A percentile compares a stretch with the other conserved stretches of the same genome.
Evolutionary conservation across 2,888 invertebrate genomes (phyloP).

Genomic region (Dexiosoma caninum): DNA sequence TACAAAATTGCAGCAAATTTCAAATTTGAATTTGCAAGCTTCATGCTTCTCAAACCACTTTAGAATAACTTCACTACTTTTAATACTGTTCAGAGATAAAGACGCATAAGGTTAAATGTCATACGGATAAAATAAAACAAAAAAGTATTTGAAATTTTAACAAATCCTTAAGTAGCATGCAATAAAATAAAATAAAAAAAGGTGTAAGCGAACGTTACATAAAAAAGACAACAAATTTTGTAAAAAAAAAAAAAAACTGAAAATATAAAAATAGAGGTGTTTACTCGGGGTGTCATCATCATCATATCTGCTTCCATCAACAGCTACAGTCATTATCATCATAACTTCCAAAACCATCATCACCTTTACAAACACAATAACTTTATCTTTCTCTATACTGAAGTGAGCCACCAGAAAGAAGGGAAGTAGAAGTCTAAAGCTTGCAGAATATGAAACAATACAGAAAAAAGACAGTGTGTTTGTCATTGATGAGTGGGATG

Average conservation of each 20-base stretch:
- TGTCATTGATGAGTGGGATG: constrained; percentile 29
- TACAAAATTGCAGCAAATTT: too few species aligned
- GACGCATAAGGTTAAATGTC: constrained; percentile 10
- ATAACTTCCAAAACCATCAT: neutral
- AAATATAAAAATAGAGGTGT: constrained; percentile 37
- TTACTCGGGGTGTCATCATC: constrained; percentile 37
- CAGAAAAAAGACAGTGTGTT: neutral
- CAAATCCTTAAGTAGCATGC: constrained; percentile 49
- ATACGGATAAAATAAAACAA: neutral
- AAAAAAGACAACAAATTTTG: constrained; percentile 8
- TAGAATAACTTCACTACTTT: neutral
- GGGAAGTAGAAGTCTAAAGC: constrained; percentile 6
- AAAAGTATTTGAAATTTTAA: constrained; percentile 35
- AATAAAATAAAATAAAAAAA: constrained; percentile 31
- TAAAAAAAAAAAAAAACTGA: neutral
- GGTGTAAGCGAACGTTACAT: constrained; percentile 19
- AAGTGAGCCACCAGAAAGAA: constrained; percentile 11
- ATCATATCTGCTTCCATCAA: constrained; percentile 10
- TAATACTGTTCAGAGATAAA: neutral
- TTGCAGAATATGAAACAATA: neutral
- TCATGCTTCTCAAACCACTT: too few species aligned
- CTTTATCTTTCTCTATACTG: constrained; percentile 3
- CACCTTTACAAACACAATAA: constrained; percentile 26
- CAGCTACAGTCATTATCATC: neutral
- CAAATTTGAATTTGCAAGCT: too few species aligned